phyloP scores from a whole-genome alignment of 2,113 vertebrate genomes.

The Sinosuthora webbiana region DNA sequence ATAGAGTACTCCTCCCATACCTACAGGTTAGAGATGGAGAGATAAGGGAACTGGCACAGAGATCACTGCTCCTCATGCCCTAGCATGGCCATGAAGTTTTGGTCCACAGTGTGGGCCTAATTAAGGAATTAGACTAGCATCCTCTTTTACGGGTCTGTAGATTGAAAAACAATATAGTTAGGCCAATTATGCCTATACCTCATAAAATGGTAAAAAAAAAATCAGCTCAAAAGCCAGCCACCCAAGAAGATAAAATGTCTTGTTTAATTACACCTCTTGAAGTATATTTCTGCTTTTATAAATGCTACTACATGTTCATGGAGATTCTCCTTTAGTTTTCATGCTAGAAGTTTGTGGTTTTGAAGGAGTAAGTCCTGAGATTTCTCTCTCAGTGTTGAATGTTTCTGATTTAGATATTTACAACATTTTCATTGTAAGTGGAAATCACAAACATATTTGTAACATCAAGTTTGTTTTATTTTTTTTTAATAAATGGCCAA shows the following conservation, averaged over 20 bases:
- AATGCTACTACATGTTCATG: conserved; percentile 10
- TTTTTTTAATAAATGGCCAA: neutral
- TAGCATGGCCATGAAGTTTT: conserved; percentile 3
- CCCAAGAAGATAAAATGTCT: conserved; percentile 52
- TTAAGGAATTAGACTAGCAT: conserved; percentile 24
- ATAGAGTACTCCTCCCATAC: neutral
- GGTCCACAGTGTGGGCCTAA: conserved; percentile 1
- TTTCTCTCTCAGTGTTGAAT: neutral
- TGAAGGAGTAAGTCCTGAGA: neutral
- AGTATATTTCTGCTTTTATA: neutral
- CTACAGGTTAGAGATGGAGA: neutral
- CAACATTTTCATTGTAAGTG: neutral
- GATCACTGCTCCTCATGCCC: conserved; percentile 10
- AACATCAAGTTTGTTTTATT: neutral
- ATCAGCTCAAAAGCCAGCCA: neutral
- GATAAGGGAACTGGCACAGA: conserved; percentile 8
- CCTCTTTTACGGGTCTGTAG: neutral
- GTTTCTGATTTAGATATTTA: conserved; percentile 15
- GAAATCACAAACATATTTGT: neutral
- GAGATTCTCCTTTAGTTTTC: neutral
- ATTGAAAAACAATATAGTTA: conserved; percentile 4
- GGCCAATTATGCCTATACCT: conserved; percentile 21
- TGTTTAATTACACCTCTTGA: conserved; percentile 34
- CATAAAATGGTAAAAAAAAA: neutral
- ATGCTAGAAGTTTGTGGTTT: neutral